A percentile compares a stretch with the other conserved stretches of the same genome.
These are phyloP conservation scores for Spea multiplicata DNA, from an alignment of 2,113 vertebrate genomes.

Conservation along the genomic window DNA sequence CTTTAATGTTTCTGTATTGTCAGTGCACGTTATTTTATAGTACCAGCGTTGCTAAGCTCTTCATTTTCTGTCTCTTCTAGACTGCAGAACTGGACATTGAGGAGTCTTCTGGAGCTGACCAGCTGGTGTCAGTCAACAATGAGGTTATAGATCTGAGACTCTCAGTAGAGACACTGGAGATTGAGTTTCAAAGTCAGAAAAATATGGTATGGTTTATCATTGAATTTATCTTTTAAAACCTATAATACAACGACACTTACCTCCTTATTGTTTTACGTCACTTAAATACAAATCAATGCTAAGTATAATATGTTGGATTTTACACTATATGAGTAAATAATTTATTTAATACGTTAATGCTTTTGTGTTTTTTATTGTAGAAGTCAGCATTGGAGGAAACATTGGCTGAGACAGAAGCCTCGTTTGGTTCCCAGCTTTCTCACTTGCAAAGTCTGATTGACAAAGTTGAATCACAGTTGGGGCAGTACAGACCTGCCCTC, in stretches of 20 bases:
- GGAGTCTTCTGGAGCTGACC: slow-evolving; percentile 60
- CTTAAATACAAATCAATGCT: too few relatives aligned
- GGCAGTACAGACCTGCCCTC: slow-evolving; percentile 60
- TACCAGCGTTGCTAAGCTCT: too few relatives aligned
- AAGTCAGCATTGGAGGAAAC: slow-evolving; percentile 72
- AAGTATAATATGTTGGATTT: too few relatives aligned
- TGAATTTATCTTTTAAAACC: too few relatives aligned
- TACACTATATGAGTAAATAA: too few relatives aligned
- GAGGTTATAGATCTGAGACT: slow-evolving; percentile 62
- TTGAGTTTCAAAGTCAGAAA: slow-evolving; percentile 62
- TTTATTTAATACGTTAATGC: neutral
- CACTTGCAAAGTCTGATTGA: slow-evolving; percentile 68
- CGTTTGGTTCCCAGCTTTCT: slow-evolving; percentile 67
- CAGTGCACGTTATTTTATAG: too few relatives aligned
- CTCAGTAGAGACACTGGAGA: slow-evolving; percentile 58
- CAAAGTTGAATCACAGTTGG: slow-evolving; percentile 64
- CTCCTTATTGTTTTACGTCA: too few relatives aligned
- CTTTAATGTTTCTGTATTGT: neutral
- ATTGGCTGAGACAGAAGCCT: slow-evolving; percentile 63
- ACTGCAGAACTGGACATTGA: slow-evolving; percentile 59
- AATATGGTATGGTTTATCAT: slow-evolving; percentile 54
- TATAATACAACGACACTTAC: too few relatives aligned
- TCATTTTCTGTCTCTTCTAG: slow-evolving; percentile 41
- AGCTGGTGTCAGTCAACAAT: slow-evolving; percentile 57
- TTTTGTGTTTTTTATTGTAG: slow-evolving; percentile 55